Evolutionary conservation across 2,113 vertebrate species (phyloP).

Genomic region (Sapayoa aenigma): DNA sequence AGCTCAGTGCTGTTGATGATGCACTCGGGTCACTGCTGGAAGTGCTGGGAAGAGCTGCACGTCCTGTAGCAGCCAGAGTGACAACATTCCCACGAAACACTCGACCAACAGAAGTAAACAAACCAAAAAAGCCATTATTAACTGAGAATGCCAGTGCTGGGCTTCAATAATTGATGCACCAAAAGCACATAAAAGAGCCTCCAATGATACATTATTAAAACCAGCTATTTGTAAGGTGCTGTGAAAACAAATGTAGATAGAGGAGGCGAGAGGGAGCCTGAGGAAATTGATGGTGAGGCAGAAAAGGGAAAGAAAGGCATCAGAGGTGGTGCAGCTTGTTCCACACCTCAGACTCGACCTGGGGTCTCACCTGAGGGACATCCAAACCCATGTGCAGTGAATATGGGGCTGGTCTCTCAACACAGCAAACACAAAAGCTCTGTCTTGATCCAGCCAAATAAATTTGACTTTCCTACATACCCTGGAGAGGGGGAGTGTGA

Average conservation of each 20-base stretch:
- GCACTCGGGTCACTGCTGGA: background rate
- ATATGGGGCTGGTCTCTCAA: background rate
- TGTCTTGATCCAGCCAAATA: background rate
- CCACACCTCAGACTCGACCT: background rate
- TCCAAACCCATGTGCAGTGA: background rate
- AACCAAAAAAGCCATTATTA: constrained; percentile 12
- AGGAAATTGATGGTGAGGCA: background rate
- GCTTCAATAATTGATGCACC: constrained; percentile 62
- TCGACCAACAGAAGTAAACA: background rate
- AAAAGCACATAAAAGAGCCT: constrained; percentile 18
- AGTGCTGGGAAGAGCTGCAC: no score
- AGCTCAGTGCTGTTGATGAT: background rate
- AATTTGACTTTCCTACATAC: background rate
- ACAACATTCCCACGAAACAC: background rate
- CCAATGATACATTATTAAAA: constrained; percentile 60
- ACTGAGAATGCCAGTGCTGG: background rate
- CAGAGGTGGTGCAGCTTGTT: background rate
- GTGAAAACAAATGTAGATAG: constrained; percentile 38
- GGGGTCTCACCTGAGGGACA: background rate
- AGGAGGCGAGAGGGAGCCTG: background rate
- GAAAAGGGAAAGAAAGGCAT: background rate
- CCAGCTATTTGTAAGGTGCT: constrained; percentile 46
- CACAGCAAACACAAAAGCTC: background rate
- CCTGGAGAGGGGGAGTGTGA: background rate
- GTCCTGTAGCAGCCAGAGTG: background rate